Evolutionary conservation across 2,797 vertebrate species (phyloP), one percentile per base, ranked within the genome.

Genomic region (Gymnoscopelus microlampas): DNA sequence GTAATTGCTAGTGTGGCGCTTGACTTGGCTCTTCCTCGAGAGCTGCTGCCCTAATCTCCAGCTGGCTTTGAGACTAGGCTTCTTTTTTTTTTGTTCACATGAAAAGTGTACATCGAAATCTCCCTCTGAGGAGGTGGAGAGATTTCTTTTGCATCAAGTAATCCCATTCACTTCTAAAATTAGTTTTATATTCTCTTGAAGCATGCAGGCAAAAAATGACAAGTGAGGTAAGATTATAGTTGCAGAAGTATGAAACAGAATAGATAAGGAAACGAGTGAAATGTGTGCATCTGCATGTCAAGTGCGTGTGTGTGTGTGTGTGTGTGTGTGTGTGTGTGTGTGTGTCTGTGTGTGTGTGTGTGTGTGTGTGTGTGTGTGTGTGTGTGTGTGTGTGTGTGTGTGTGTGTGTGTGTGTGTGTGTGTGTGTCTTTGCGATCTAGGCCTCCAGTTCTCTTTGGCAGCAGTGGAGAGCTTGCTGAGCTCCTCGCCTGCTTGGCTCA

Each of bases 111-210:
- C 86, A 87, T 89, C 77, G 67, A 61, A 84, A 82, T 88, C 84
- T 91, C 89, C 88, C 85, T 89, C 82, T 83, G 78, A 9, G 6
- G 87, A 91, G 85, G 87, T 85, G 81, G 79, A 66, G 74, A 78
- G 87, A 85, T 88, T 88, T 77, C 11, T 68, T 81, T 87, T 80
- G 74, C 84, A 88, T 89, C 86, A 84, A 88, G 89, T 91, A 92
- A 91, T 89, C 77, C 78, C 76, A 64, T 89, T 90, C 83, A 85
- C 83, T 90, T 80, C 85, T 83, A 74, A 91, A 91, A 92, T 92
- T 75, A 91, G 89, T 91, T 92, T 87, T 4, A 19, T 26, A 2
- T 56, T 63, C 87, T 89, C 86, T 85, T 65, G 81, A 87, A 83
- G 84, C 86, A 58, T 3, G 56, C 64, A 81, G 82, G 72, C 79